Percentiles rank a stretch among this genome's conserved stretches.
phyloP scores from a whole-genome alignment of 2,113 vertebrate genomes.

The Paramisgurnus dabryanus region DNA sequence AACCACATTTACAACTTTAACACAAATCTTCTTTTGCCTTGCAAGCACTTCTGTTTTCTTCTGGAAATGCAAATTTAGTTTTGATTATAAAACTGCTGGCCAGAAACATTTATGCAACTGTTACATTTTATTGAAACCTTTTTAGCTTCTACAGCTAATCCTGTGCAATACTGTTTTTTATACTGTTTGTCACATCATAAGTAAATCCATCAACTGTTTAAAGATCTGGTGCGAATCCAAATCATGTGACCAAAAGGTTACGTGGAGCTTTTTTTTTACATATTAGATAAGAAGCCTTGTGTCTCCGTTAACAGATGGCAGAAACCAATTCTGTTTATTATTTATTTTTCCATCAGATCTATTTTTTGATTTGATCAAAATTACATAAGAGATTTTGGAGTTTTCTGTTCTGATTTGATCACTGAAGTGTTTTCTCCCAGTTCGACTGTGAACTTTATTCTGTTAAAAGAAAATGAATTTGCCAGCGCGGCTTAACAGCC shows the following conservation, averaged over 20 bases:
- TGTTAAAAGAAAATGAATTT: constrained; percentile 30
- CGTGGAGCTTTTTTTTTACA: background rate
- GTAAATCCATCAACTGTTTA: too few relatives aligned
- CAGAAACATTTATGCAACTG: too few relatives aligned
- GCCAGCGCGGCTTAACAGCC: constrained; percentile 24
- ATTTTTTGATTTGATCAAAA: constrained; percentile 17
- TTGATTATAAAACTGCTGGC: background rate
- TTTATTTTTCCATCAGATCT: background rate
- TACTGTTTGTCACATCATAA: too few relatives aligned
- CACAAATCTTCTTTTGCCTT: too few relatives aligned
- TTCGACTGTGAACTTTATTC: constrained; percentile 11
- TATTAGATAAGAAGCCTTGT: background rate
- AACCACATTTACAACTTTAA: too few relatives aligned
- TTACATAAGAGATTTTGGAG: constrained; percentile 13
- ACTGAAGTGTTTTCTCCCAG: background rate
- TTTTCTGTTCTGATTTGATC: constrained; percentile 3
- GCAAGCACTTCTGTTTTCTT: background rate
- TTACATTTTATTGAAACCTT: too few relatives aligned
- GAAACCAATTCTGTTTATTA: background rate
- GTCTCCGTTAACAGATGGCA: background rate
- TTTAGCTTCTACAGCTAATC: too few relatives aligned
- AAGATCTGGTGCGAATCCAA: too few relatives aligned
- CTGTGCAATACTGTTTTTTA: too few relatives aligned
- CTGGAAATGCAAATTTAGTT: constrained; percentile 1
- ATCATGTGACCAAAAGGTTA: too few relatives aligned